phyloP scores from a whole-genome alignment of 2,113 vertebrate genomes.

The Saimiri boliviensis region DNA sequence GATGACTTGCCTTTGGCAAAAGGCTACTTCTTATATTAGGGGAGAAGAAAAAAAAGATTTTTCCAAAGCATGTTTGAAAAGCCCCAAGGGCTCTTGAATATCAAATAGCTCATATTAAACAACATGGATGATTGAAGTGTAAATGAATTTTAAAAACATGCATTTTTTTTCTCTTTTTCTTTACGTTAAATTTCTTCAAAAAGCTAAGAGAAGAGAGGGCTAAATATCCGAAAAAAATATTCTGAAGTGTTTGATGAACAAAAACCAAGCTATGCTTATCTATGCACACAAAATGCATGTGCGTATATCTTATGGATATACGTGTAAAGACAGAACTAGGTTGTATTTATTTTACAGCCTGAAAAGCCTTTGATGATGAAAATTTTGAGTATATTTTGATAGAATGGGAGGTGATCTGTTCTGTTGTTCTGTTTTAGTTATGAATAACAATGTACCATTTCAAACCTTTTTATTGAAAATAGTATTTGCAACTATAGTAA shows the following conservation, averaged over 20 bases:
- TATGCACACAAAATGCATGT: conserved; percentile 33
- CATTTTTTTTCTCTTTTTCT: conserved; percentile 37
- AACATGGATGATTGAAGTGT: conserved; percentile 78
- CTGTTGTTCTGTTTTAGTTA: not conserved
- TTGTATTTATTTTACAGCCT: conserved; percentile 28
- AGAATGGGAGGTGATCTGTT: not conserved
- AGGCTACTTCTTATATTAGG: conserved; percentile 60
- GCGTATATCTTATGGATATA: not conserved
- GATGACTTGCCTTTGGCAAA: conserved; percentile 66
- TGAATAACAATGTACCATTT: not conserved
- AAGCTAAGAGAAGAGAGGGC: conserved; percentile 40
- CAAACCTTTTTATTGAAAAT: not conserved
- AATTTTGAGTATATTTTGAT: conserved; percentile 41
- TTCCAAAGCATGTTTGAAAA: conserved; percentile 68
- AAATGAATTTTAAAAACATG: conserved; percentile 63
- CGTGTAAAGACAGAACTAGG: conserved; percentile 24
- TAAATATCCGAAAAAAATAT: conserved; percentile 58
- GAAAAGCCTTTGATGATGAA: conserved; percentile 27
- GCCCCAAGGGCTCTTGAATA: conserved; percentile 75
- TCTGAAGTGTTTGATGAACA: conserved; percentile 60
- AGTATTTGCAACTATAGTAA: not conserved
- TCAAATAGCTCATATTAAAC: conserved; percentile 74
- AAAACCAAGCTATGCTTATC: conserved; percentile 43
- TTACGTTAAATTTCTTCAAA: conserved; percentile 59
- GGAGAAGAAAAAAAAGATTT: not conserved